Percentiles rank a stretch among this genome's conserved stretches.
Conservation (phyloP, 2,888 invertebrate genomes). For the Ormia ochracea region DNA sequence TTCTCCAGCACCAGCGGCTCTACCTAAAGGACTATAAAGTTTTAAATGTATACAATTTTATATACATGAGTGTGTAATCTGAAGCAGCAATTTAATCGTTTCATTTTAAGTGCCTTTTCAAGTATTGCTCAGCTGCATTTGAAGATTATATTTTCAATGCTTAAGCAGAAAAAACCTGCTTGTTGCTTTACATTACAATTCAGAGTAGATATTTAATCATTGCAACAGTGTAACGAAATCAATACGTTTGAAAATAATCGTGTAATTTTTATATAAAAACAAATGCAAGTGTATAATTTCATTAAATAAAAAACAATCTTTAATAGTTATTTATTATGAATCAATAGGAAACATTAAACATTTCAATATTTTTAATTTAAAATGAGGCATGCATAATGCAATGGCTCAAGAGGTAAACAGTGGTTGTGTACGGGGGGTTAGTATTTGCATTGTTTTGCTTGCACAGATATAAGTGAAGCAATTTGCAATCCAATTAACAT, state of each 20-base stretch:
- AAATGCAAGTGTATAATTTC: neutral
- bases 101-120: neutral
- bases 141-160: neutral
- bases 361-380: neutral
- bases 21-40: no score
- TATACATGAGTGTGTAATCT: no score
- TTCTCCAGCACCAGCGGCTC: no score
- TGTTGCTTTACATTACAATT: neutral
- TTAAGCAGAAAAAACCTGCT: neutral
- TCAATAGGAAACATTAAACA: neutral
- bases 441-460: neutral
- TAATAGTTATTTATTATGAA: no score
- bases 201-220: neutral
- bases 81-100: no score
- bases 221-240: conserved; percentile 19
- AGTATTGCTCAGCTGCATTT: neutral
- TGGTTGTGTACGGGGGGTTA: neutral
- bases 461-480: conserved; percentile 35
- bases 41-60: no score
- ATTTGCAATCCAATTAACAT: conserved; percentile 58
- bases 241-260: conserved; percentile 32
- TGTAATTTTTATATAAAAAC: neutral
- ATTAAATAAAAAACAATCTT: neutral
- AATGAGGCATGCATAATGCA: neutral
- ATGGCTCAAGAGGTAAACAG: neutral